Evolutionary conservation across 1,140 invertebrate species (phyloP).

Genomic region (Solenopsis invicta): DNA sequence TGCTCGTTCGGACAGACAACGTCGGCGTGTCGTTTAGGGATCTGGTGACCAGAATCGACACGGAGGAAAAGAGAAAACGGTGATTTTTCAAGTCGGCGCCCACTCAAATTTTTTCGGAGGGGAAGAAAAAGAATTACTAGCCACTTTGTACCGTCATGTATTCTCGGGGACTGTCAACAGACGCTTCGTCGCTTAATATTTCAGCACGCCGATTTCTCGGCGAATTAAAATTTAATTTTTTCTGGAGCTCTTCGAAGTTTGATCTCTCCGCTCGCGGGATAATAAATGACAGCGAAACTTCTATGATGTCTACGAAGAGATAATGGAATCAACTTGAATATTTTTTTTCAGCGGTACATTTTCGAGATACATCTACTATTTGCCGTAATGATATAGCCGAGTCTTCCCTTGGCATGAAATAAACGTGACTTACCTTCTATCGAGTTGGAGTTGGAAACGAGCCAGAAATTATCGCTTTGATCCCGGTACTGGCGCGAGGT

Average conservation of each 20-base stretch:
- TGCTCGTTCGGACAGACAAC: conserved; percentile 47
- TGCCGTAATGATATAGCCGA: not conserved
- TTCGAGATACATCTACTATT: not conserved
- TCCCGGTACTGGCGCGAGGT: not conserved
- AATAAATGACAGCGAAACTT: conserved; percentile 1
- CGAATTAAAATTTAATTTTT: conserved; percentile 25
- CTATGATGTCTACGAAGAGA: not conserved
- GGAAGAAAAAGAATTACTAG: not conserved
- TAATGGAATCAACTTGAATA: conserved; percentile 1
- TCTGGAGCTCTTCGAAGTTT: not conserved
- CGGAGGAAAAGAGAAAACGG: not conserved
- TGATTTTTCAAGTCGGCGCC: conserved; percentile 10
- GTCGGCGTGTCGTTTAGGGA: conserved; percentile 37
- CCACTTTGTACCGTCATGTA: not conserved
- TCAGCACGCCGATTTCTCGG: conserved; percentile 13
- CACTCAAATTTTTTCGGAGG: not conserved
- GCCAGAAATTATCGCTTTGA: conserved; percentile 57
- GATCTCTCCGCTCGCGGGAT: not conserved
- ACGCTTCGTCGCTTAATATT: not conserved
- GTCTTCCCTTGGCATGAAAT: conserved; percentile 13
- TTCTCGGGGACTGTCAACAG: not conserved
- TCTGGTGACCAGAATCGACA: not conserved
- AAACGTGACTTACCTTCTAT: conserved; percentile 14
- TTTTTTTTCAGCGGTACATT: not conserved
- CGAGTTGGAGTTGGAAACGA: conserved; percentile 22